Conservation (phyloP, 2,113 vertebrate genomes). For the Megaceryle maxima region DNA sequence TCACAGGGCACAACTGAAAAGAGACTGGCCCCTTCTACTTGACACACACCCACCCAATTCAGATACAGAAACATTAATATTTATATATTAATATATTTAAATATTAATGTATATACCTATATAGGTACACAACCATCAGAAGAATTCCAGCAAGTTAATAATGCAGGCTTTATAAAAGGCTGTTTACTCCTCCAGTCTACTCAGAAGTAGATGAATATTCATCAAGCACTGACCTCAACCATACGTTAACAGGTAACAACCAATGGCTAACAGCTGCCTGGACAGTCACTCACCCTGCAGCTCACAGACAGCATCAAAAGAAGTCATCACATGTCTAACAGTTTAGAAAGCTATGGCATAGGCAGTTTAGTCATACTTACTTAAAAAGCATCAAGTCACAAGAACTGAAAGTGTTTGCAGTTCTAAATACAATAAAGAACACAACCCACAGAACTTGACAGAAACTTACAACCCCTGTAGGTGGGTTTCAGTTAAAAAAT, state of each 20-base stretch:
- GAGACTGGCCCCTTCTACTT: too few species aligned
- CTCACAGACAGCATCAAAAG: not conserved
- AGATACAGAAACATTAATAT: too few species aligned
- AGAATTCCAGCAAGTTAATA: not conserved
- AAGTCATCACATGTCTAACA: not conserved
- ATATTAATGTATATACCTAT: too few species aligned
- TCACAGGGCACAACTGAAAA: too few species aligned
- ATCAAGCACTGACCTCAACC: not conserved
- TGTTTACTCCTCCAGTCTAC: not conserved
- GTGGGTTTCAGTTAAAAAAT: not conserved
- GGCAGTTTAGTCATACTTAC: not conserved
- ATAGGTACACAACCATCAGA: not conserved
- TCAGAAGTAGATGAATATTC: not conserved
- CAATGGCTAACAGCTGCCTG: not conserved
- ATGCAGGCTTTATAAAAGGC: too few species aligned
- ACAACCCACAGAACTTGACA: not conserved
- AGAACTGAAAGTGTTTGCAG: not conserved
- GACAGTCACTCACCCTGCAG: not conserved
- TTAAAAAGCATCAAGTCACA: not conserved
- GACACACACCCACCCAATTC: too few species aligned
- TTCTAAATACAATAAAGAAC: not conserved
- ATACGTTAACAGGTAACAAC: accelerated
- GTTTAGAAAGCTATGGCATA: not conserved
- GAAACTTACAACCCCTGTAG: not conserved
- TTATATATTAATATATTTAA: too few species aligned